Base-by-base conservation (phyloP, 2,888 invertebrate genomes). In the Lissocephala sabroskyi region DNA sequence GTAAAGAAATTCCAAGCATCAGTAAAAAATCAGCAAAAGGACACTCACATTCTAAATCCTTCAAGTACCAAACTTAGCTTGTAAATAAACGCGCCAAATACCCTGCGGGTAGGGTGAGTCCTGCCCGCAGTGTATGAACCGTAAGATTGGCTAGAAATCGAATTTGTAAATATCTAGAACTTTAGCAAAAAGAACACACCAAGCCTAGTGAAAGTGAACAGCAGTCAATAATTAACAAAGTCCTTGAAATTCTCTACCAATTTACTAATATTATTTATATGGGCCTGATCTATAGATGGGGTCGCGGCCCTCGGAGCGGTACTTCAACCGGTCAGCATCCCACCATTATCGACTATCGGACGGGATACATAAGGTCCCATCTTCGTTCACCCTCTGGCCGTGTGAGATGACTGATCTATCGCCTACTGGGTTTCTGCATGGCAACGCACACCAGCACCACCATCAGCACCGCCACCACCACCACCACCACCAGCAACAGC, bases 381-480 rank as follows among this genome's bases (percentile, higher is more conserved):
- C 89, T 96, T 77, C 91, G 96, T 71, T 96, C 96, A 78, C 95
- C 95, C 41, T 95, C 95, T 62, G 96, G 96, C 82, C 90, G 95
- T 85, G 96, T 96, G 85, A 90, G 96, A 91, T 96, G 93, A 94
- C 91, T 90, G 87, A 84, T 77, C 71, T 82, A 71, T 82, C 83
- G 74, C 82, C 84, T 65, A 81, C 82, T 53, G 82, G 81, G 61
- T 82, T 79, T 68, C 63, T 82, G 70, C 79, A 76, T 67, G 65
- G 60, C 59, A 76, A 67, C 63, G 73, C 64, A 52, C 78, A 76
- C 41, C 80, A 71, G 30, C 78, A 76, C 41, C 80, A 71, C 30
- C 75, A 73, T 4, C 61, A 75, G 36, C 63, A 71, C 43, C 63
- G 62, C 23, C 62, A 59, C 13, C 58, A 45, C 17, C 49, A 52